Base-by-base conservation (phyloP, 2,797 vertebrate genomes). In the Hafferia zeledoni region DNA sequence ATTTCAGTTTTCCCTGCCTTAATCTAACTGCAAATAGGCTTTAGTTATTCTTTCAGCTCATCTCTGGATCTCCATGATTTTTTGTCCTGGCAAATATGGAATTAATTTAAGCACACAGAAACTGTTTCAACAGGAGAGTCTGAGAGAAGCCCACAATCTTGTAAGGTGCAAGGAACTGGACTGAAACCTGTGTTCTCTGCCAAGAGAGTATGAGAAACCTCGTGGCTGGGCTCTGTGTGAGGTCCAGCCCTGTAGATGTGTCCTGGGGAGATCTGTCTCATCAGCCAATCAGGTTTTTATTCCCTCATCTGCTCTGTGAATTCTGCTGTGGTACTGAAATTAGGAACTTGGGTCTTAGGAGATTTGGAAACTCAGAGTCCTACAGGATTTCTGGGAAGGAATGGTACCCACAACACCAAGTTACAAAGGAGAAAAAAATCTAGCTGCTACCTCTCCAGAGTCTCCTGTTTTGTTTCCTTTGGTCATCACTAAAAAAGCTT, bases 371-470 rank as follows among this genome's bases (percentile, higher is more conserved):
- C 22, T 8, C 4, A 10, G 9, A 65, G 50, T 65, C 71, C 49
- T 37, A 13, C 50, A 72, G 63, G n/a, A 46, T 43, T 77, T 72
- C 55, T 17, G 37, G 74, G 39, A 80, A 90, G n/a, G 12, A 90
- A 17, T 1, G 3, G 27, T 33, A 37, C 31, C 50, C 44, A n/a
- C 50, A 61, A 14, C 35, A 61, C 6, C 0, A 1, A 4, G 16
- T 56, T 1, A 0, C 33, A 79, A 55, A 69, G n/a, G 9, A 72
- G 63, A 43, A 18, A 56, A 56, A 25, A 39, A 72, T 72, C 74
- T 72, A 43, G 23, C 23, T 30, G 4, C 75, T 65, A 20, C 17
- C 37, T 70, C 35, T 18, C 22, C 0, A 0, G 16, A 28, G 6
- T 23, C 31, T 87, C n/a, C 17, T 0, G 0, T 59, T 90, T 59